Percentiles rank a stretch among this genome's conserved stretches.
Evolutionary conservation across 2,797 vertebrate genomes (phyloP).

Genomic region (Rhinogobio ventralis): DNA sequence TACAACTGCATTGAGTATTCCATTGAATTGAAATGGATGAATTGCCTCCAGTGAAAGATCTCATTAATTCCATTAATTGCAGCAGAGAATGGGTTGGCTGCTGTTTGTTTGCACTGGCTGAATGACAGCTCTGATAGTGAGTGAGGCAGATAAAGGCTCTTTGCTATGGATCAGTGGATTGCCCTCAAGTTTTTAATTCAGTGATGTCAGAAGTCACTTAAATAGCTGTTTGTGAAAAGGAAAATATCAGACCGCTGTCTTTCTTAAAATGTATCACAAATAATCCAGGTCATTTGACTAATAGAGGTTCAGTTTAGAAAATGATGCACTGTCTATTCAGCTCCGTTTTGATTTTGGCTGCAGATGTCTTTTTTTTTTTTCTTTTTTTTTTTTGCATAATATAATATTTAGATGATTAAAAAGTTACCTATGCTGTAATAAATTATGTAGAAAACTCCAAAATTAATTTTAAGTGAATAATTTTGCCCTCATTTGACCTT

Average conservation of each 20-base stretch:
- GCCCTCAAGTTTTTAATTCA: slow-evolving; percentile 52
- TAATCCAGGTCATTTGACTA: slow-evolving; percentile 13
- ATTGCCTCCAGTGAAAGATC: slow-evolving; percentile 58
- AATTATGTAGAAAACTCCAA: not conserved
- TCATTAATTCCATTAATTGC: slow-evolving; percentile 60
- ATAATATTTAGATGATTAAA: slow-evolving; percentile 9
- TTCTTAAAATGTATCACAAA: slow-evolving; percentile 5
- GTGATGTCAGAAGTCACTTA: slow-evolving; percentile 34
- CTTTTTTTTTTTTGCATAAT: not conserved
- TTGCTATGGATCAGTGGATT: slow-evolving; percentile 53
- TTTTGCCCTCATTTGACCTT: slow-evolving; percentile 35
- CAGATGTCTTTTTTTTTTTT: not conserved
- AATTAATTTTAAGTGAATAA: slow-evolving; percentile 9
- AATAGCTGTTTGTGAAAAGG: slow-evolving; percentile 26
- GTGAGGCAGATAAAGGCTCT: slow-evolving; percentile 52
- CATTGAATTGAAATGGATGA: slow-evolving; percentile 55
- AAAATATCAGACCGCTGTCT: slow-evolving; percentile 20
- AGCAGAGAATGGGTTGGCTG: slow-evolving; percentile 45
- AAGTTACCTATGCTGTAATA: not conserved
- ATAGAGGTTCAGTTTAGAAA: not conserved
- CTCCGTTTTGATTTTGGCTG: not conserved
- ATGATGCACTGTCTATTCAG: not conserved
- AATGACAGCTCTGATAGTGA: slow-evolving; percentile 57
- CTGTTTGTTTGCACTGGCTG: slow-evolving; percentile 57
- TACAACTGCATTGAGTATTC: slow-evolving; percentile 54